These are phyloP conservation scores for Pangasianodon hypophthalmus DNA, from an alignment of 2,113 vertebrate species.

Conservation along the genomic window DNA sequence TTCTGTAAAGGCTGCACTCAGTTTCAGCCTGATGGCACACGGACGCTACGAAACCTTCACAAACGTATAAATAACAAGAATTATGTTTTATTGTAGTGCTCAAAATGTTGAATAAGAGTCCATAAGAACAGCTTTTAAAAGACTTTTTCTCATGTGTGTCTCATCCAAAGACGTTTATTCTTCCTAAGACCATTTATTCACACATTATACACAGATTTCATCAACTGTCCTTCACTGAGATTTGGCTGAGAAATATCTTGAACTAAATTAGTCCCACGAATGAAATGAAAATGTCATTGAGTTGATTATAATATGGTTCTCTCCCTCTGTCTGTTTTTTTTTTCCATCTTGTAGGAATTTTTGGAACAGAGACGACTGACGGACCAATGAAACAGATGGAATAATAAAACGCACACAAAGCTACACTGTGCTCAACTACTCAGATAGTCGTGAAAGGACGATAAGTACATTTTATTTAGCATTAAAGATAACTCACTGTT, in stretches of 20 bases:
- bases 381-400: background rate
- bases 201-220: background rate
- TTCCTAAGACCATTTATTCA: background rate
- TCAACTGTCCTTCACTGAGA: background rate
- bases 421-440: background rate
- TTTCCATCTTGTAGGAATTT: background rate
- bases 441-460: background rate
- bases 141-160: background rate
- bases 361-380: background rate
- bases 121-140: background rate
- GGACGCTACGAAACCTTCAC: background rate
- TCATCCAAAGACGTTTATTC: background rate
- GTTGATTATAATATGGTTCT: background rate
- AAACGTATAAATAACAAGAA: background rate
- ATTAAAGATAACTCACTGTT: background rate
- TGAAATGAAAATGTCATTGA: background rate
- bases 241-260: background rate
- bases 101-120: background rate
- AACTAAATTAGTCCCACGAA: background rate
- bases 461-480: background rate
- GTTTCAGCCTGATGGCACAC: background rate
- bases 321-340: background rate
- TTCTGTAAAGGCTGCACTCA: background rate
- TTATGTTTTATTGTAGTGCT: background rate
- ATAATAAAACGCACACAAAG: background rate